A percentile compares a stretch with the other conserved stretches of the same genome.
phyloP scores from a whole-genome alignment of 2,113 vertebrate genomes.

The Pangasianodon hypophthalmus region DNA sequence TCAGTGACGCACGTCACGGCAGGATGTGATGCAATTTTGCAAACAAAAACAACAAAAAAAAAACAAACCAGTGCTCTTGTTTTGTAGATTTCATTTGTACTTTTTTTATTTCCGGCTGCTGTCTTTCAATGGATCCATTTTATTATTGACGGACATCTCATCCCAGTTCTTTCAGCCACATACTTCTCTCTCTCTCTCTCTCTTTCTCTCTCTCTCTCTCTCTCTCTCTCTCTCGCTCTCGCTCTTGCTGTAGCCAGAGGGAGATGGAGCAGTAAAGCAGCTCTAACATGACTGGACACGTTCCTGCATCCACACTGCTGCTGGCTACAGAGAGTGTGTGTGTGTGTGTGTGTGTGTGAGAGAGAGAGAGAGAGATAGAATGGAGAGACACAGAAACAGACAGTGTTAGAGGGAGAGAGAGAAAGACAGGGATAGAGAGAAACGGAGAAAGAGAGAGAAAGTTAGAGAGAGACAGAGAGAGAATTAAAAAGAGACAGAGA shows the following conservation, averaged over 20 bases:
- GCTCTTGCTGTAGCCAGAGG: not conserved
- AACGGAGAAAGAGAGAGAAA: not conserved
- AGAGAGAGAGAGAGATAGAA: not conserved
- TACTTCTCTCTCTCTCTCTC: conserved; percentile 16
- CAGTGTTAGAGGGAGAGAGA: not conserved
- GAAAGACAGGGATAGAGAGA: not conserved
- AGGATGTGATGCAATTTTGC: not conserved
- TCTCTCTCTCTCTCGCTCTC: conserved; percentile 9
- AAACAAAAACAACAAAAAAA: not conserved
- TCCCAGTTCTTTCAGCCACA: not conserved
- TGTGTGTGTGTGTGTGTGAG: too few relatives aligned
- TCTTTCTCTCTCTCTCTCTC: not conserved
- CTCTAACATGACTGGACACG: conserved; percentile 58
- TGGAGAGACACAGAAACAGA: not conserved
- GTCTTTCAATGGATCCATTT: not conserved
- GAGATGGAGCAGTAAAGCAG: conserved; percentile 38
- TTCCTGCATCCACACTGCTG: conserved; percentile 32
- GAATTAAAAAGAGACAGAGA: not conserved
- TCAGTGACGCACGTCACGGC: not conserved
- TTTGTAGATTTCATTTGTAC: not conserved
- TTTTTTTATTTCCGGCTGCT: not conserved
- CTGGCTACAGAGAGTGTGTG: conserved; percentile 20
- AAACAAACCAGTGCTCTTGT: not conserved
- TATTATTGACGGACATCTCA: not conserved
- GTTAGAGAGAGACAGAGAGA: not conserved